Evolutionary conservation across 1,140 invertebrate species (phyloP), one percentile per base, ranked within the genome.

Genomic region (Tetraneura akinire): DNA sequence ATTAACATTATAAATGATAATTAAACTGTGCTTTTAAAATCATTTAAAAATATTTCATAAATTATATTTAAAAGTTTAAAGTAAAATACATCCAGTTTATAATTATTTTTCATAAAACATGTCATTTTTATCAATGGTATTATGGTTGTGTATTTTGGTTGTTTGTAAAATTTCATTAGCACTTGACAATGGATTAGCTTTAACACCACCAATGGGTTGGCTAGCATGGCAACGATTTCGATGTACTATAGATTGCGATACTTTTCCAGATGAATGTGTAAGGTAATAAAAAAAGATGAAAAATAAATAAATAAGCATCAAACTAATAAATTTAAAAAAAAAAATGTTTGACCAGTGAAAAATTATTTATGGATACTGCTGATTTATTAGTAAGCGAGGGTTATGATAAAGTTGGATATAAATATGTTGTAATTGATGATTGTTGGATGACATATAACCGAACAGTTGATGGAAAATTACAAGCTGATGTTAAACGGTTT

Each of bases 181-280:
- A 47, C 84, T 90, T 45, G 86, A 90, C 70, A 90, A 90, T 87
- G 90, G 90, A 10, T 82, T 90, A 47, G 89, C 88, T 5, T 83
- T 85, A 49, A 90, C 88, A 32, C 90, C 90, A 9, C 92, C 92
- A 3, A 93, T 94, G 92, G 92, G 92, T 18, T 94, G 91, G 91
- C 86, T 93, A 84, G 88, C 91, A 6, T 93, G 92, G 92, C 88
- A 92, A 82, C 85, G 91, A 82, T 94, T 90, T 83, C 85, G 91
- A 70, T 94, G 92, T 84, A 88, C 91, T 80, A 90, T 86, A 3
- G 89, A 94, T 84, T 94, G 92, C 84, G 84, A 86, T 18, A 87
- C 85, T 60, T 90, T 91, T 84, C 91, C 91, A 23, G 85, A 91
- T 82, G 90, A 92, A 83, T 92, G 91, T 83, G 90, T 92, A 73